Evolutionary conservation across 2,113 vertebrate genomes (phyloP).

Genomic region (Myodes glareolus): DNA sequence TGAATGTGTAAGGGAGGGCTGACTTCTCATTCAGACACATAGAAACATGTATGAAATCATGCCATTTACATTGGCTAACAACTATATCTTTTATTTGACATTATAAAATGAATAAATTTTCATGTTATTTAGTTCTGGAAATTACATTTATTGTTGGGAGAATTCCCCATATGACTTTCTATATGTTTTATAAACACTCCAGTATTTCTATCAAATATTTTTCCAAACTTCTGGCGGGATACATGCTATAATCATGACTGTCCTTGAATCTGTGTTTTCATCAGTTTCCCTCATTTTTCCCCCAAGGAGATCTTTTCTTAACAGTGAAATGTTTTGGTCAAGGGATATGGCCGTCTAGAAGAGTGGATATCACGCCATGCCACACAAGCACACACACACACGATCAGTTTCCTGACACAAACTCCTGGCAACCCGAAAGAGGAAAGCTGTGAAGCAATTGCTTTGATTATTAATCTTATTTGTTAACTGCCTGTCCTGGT

Average conservation of each 20-base stretch:
- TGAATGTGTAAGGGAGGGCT: neutral
- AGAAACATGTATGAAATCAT: neutral
- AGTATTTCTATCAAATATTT: neutral
- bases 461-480: neutral
- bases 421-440: neutral
- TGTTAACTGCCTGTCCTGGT: neutral
- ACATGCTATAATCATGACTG: neutral
- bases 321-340: neutral
- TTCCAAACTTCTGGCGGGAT: neutral
- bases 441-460: neutral
- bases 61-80: neutral
- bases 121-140: neutral
- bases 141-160: neutral
- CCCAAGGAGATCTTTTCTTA: neutral
- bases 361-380: neutral
- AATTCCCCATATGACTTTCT: neutral
- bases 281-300: accelerated
- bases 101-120: neutral
- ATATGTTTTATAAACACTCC: neutral
- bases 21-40: neutral
- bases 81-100: neutral
- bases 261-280: neutral
- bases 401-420: neutral
- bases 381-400: neutral
- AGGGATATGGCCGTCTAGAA: neutral